Evolutionary conservation across 2,113 vertebrate species (phyloP), one percentile per base, ranked within the genome.

Genomic region (Halcyon senegalensis): DNA sequence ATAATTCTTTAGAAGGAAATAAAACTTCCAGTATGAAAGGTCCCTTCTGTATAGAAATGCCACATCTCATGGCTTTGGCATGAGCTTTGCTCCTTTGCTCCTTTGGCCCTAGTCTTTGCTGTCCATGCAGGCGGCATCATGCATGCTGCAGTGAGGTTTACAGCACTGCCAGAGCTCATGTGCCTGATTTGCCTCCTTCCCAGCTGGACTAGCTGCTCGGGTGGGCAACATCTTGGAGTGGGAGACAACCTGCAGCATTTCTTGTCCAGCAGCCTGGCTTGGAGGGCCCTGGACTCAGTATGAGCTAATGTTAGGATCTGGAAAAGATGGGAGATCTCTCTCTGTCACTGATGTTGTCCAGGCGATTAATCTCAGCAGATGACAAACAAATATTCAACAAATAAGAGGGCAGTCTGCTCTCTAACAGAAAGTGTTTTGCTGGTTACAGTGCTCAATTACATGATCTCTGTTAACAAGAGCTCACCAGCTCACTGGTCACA

Each of bases 131-230:
- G 31, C n/a, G 53, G 60, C 46, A 30, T 75, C 62, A 43, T 1
- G 1, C 33, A 4, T 41, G 21, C 41, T 7, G n/a, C 60, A 25
- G 81, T 14, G 53, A 84, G 21, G 35, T 44, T 25, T 79, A 59
- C 13, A 9, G 14, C 59, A 16, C 73, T 20, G 8, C 13, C 12
- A 1, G 1, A 43, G 89, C 35, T 64, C 37, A 25, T 0, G 1
- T 44, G 44, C 37, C 74, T 59, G 27, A 30, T 59, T 37, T 44
- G 59, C 33, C 43, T n/a, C 59, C 13, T 67, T 33, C 66, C 51
- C 8, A 17, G 37, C 2, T 2, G 1, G 67, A 66, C 11, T 50
- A 44, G 58, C 21, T 64, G 58, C 0, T 1, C 35, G 13, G 25
- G 43, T 79, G 58, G 43, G 66, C 58, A 72, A 11, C 66, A 23